Evolutionary conservation across 2,797 vertebrate genomes (phyloP), one percentile per base, ranked within the genome.

Genomic region (Pseudochaenichthys georgianus): DNA sequence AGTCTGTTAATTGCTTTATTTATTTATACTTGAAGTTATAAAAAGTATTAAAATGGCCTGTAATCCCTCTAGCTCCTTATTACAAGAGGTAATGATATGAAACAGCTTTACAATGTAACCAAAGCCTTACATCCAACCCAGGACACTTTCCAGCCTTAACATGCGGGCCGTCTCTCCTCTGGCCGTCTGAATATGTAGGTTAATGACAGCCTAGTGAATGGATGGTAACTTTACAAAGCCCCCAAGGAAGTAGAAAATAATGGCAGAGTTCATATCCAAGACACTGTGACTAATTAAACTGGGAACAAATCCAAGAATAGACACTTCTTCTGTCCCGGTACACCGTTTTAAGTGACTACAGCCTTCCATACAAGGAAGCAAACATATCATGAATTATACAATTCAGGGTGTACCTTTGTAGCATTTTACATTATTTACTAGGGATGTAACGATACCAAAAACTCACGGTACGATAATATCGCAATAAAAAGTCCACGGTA

Each of bases 271-370:
- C 83, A 87, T 8, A 51, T 70, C 75, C 54, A 83, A 84, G 46
- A 77, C 81, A 68, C 59, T 69, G 78, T 48, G 79, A 80, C 75
- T 87, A 87, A 89, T 88, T 88, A 76, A 83, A 85, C 38, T 59
- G 79, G 77, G 65, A 78, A 75, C 16, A 34, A 48, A 65, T 59
- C 68, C 63, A 69, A 73, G 86, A 88, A 82, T 74, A 82, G 82
- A 15, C 23, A 12, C 52, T 58, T 74, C 70, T 62, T 81, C 75
- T 75, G 62, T 77, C 69, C 80, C 67, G 43, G 60, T 81, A 45
- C 69, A 63, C 55, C 59, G 58, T 67, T 73, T 77, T 57, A 67
- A 63, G 70, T 64, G 53, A 64, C 21, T 53, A 43, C 23, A 53
- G 53, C 13, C 45, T 42, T 17, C 7, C 11, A 63, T 42, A 72